Percentiles rank a stretch among this genome's conserved stretches.
Evolutionary conservation across 1,140 invertebrate species (phyloP).

Genomic region (Leptopilina boulardi): DNA sequence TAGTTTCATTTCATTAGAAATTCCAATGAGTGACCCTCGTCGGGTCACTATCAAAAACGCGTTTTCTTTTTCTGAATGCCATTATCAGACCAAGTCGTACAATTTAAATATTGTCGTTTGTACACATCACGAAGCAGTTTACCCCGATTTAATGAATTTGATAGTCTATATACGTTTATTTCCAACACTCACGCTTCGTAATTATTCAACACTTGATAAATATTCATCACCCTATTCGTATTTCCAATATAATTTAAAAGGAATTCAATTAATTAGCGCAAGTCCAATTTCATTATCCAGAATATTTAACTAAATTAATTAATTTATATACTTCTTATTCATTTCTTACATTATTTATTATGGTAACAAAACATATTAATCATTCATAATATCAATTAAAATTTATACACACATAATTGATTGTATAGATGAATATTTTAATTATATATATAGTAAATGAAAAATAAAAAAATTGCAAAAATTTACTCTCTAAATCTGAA

Average conservation of each 20-base stretch:
- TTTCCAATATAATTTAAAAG: slow-evolving; percentile 41
- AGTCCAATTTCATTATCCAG: background rate
- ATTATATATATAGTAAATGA: too few relatives aligned
- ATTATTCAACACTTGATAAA: slow-evolving; percentile 23
- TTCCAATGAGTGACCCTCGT: slow-evolving; percentile 55
- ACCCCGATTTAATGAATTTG: slow-evolving; percentile 26
- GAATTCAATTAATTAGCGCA: slow-evolving; percentile 21
- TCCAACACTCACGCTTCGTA: slow-evolving; percentile 3
- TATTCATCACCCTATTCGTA: slow-evolving; percentile 24
- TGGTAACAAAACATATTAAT: too few relatives aligned
- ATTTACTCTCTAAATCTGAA: too few relatives aligned
- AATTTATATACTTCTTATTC: background rate
- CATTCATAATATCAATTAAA: too few relatives aligned
- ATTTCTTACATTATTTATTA: background rate
- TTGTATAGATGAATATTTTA: too few relatives aligned
- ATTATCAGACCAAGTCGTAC: slow-evolving; percentile 47
- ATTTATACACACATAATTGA: too few relatives aligned
- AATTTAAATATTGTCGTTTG: slow-evolving; percentile 35
- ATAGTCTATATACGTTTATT: slow-evolving; percentile 4
- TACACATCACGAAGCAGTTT: slow-evolving; percentile 32
- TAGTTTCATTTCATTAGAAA: slow-evolving; percentile 46
- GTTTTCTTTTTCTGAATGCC: slow-evolving; percentile 53
- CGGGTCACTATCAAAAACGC: slow-evolving; percentile 55
- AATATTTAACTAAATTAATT: background rate
- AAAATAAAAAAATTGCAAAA: too few relatives aligned